Percentiles rank a stretch among this genome's conserved stretches.
Conservation (phyloP, 2,797 vertebrate genomes). For the Spinus pinus region DNA sequence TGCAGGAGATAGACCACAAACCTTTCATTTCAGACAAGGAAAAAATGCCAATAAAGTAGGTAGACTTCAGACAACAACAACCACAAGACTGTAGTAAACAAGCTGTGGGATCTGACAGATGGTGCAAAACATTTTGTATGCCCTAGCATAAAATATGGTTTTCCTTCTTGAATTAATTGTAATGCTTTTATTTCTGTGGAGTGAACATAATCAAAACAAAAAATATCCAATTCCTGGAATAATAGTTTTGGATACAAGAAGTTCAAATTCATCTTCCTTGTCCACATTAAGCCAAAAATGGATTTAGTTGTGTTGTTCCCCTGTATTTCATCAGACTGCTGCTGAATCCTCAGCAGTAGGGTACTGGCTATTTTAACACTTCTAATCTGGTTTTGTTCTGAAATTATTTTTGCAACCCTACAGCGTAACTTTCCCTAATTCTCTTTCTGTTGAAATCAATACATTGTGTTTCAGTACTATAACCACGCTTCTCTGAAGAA, state of each 20-base stretch:
- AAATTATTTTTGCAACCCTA: background rate
- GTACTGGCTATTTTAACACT: background rate
- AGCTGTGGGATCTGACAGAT: background rate
- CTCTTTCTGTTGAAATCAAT: background rate
- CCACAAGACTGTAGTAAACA: background rate
- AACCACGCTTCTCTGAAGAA: background rate
- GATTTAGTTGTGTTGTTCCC: background rate
- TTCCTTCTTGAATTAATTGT: background rate
- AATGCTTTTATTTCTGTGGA: background rate
- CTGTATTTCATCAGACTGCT: background rate
- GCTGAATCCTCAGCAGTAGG: background rate
- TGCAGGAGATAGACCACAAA: background rate
- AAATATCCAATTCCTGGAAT: background rate
- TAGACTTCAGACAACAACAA: background rate
- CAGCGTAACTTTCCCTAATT: background rate
- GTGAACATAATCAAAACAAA: background rate
- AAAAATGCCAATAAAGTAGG: background rate
- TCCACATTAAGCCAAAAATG: background rate
- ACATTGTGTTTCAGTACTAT: background rate
- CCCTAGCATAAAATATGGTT: background rate
- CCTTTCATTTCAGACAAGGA: background rate
- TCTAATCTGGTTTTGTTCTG: background rate
- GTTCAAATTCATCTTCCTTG: background rate
- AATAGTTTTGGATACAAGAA: background rate
- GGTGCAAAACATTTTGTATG: background rate